Percentiles rank a stretch among this genome's conserved stretches.
phyloP scores from a whole-genome alignment of 2,888 invertebrate species.

The Hedychridium roseum region DNA sequence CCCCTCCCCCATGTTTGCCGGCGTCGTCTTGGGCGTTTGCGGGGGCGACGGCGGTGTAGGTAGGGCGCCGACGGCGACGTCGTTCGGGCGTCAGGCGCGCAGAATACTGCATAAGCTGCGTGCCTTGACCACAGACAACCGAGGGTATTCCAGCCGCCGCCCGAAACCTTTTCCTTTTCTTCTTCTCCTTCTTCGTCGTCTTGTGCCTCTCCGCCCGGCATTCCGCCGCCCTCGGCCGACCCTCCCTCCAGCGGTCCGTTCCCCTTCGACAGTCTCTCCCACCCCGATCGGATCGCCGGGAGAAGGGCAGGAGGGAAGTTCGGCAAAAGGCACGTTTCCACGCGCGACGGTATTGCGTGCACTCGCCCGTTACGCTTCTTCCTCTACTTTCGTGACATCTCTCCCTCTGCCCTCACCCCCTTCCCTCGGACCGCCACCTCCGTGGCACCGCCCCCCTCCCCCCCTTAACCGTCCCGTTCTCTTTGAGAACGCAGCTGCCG shows the following conservation, averaged over 20 bases:
- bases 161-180: conserved; percentile 48
- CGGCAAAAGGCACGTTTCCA: conserved; percentile 46
- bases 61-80: too few species aligned
- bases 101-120: conserved; percentile 51
- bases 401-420: conserved; percentile 24
- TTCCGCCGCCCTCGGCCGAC: conserved; percentile 1
- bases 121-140: conserved; percentile 62
- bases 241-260: conserved; percentile 2
- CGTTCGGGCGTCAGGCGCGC: too few species aligned
- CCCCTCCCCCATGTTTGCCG: too few species aligned
- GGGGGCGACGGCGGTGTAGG: too few species aligned
- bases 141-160: conserved; percentile 55
- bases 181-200: conserved; percentile 42
- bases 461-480: conserved; percentile 28
- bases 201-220: conserved; percentile 15
- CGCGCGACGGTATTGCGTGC: conserved; percentile 50
- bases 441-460: conserved; percentile 8
- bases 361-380: conserved; percentile 39
- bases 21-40: too few species aligned
- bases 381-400: conserved; percentile 39
- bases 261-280: conserved; percentile 12
- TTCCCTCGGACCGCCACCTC: conserved; percentile 22
- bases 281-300: conserved; percentile 5
- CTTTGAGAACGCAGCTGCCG: conserved; percentile 42
- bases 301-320: not conserved